Conservation (phyloP, 2,888 invertebrate genomes). For the Neoascia interrupta region DNA sequence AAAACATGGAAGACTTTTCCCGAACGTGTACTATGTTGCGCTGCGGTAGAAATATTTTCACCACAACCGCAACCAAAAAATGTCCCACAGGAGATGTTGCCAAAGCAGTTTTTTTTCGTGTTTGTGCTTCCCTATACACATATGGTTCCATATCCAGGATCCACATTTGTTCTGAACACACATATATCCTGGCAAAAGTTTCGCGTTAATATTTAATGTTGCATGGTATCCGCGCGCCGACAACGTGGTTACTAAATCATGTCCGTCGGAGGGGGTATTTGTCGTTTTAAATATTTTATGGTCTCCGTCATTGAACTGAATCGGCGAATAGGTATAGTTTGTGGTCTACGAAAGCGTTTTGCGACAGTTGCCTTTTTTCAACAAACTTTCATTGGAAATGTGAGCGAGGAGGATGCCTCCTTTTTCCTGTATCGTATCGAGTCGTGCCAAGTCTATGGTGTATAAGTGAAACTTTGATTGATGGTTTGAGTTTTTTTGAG, state of each 20-base stretch:
- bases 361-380: constrained; percentile 37
- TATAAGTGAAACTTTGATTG: constrained; percentile 51
- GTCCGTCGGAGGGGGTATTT: constrained; percentile 17
- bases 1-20: constrained; percentile 33
- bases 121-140: too few relatives aligned
- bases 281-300: constrained; percentile 59
- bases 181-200: constrained; percentile 41
- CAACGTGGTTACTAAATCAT: constrained; percentile 68
- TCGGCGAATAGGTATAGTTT: constrained; percentile 44
- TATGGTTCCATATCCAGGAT: too few relatives aligned
- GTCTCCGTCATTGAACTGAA: constrained; percentile 55
- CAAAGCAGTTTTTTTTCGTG: not conserved
- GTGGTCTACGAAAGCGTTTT: constrained; percentile 47
- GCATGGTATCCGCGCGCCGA: constrained; percentile 54
- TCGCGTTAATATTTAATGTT: constrained; percentile 67
- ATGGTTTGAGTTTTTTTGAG: constrained; percentile 15
- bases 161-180: constrained; percentile 44
- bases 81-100: constrained; percentile 57
- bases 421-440: too few relatives aligned
- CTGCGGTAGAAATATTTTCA: constrained; percentile 63
- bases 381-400: too few relatives aligned
- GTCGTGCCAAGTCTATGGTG: too few relatives aligned
- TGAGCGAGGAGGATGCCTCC: too few relatives aligned
- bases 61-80: constrained; percentile 55
- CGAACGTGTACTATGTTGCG: constrained; percentile 30